A percentile compares a stretch with the other conserved stretches of the same genome.
Evolutionary conservation across 2,113 vertebrate genomes (phyloP).

Genomic region (Meleagris gallopavo): DNA sequence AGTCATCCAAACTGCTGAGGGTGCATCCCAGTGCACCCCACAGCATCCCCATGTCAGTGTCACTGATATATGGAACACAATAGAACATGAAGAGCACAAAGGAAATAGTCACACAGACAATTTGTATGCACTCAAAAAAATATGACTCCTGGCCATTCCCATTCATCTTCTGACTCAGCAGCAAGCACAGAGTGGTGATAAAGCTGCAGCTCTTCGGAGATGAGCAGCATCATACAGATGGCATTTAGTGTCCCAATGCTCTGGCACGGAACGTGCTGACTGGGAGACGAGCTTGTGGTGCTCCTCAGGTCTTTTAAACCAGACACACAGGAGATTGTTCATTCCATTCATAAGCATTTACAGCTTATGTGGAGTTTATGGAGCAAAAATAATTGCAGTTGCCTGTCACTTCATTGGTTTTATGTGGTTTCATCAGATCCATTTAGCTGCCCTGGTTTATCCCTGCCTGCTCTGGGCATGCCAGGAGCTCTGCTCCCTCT

Average conservation of each 20-base stretch:
- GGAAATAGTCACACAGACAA: background rate
- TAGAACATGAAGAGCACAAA: background rate
- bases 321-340: background rate
- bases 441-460: background rate
- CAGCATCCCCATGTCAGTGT: too few relatives aligned
- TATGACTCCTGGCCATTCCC: background rate
- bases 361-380: conserved; percentile 17
- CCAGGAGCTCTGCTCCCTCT: background rate
- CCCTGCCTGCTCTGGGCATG: background rate
- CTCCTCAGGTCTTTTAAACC: background rate
- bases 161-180: background rate
- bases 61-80: background rate
- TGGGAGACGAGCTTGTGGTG: background rate
- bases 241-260: too few relatives aligned
- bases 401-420: conserved; percentile 7
- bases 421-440: background rate
- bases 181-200: background rate
- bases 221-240: background rate
- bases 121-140: background rate
- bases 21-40: too few relatives aligned
- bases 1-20: too few relatives aligned
- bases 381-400: background rate
- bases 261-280: background rate
- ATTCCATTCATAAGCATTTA: background rate
- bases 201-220: background rate